These are phyloP conservation scores for Saccopteryx bilineata DNA, from an alignment of 2,113 vertebrate species.

Conservation along the genomic window DNA sequence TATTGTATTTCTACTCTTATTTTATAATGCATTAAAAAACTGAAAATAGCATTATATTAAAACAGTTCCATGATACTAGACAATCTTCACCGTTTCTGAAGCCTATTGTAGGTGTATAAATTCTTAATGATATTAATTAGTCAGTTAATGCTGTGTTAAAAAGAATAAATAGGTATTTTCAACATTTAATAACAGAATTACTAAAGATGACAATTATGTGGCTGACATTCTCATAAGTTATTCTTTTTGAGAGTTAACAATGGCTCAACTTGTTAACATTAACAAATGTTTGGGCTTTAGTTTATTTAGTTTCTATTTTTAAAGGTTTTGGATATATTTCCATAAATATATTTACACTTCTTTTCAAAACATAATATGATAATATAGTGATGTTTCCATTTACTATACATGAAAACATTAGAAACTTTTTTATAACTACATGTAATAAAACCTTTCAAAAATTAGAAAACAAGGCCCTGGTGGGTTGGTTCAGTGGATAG, in stretches of 20 bases:
- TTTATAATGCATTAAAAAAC: background rate
- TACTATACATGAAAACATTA: background rate
- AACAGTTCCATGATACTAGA: background rate
- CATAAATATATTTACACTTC: background rate
- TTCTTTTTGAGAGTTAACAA: slow-evolving; percentile 15
- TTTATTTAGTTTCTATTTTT: slow-evolving; percentile 34
- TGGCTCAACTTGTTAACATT: background rate
- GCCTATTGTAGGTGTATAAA: slow-evolving; percentile 11
- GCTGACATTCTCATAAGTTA: slow-evolving; percentile 20
- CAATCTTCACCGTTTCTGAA: background rate
- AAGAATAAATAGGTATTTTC: slow-evolving; percentile 10
- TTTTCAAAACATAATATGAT: slow-evolving; percentile 6
- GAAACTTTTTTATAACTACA: background rate
- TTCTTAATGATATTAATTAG: slow-evolving; percentile 12
- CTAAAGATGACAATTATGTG: slow-evolving; percentile 3
- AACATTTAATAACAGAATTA: background rate
- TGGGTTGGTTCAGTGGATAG: too few relatives aligned
- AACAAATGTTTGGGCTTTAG: slow-evolving; percentile 17
- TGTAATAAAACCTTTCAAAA: too few relatives aligned
- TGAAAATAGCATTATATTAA: slow-evolving; percentile 26
- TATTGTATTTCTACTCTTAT: slow-evolving; percentile 34
- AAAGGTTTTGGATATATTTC: slow-evolving; percentile 2
- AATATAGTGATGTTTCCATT: background rate
- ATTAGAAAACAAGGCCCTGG: too few relatives aligned
- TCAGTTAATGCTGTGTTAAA: slow-evolving; percentile 1